phyloP scores from a whole-genome alignment of 2,888 invertebrate species.

The Agonopterix heracliana region DNA sequence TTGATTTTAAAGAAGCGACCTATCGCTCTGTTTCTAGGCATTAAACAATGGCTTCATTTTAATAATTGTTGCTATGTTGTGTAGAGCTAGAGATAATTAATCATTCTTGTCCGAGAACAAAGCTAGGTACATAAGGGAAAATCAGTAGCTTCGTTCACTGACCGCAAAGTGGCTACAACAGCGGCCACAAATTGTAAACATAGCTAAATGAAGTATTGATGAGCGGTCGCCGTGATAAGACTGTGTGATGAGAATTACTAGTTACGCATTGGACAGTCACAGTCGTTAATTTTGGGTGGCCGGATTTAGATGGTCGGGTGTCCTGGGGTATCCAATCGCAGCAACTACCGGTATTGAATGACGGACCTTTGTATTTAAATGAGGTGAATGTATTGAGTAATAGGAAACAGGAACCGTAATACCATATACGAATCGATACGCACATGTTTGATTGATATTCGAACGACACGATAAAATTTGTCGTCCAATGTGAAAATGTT shows the following conservation, averaged over 20 bases:
- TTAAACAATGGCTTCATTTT: conserved; percentile 9
- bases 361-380: conserved; percentile 58
- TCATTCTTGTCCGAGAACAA: conserved; percentile 4
- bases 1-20: not conserved
- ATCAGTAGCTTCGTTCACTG: not conserved
- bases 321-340: conserved; percentile 3
- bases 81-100: conserved; percentile 2
- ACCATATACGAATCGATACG: not conserved
- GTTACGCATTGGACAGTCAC: too few species aligned
- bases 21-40: conserved; percentile 5
- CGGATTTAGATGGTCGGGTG: not conserved
- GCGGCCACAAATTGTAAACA: not conserved
- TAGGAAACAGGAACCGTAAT: conserved; percentile 53
- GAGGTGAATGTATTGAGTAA: conserved; percentile 26
- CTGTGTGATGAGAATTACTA: not conserved
- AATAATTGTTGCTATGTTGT: conserved; percentile 2
- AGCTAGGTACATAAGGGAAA: conserved; percentile 1
- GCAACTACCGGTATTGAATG: conserved; percentile 34
- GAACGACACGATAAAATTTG: too few species aligned
- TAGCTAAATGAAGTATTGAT: too few species aligned
- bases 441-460: too few species aligned
- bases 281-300: conserved; percentile 8
- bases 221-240: too few species aligned
- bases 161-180: not conserved
- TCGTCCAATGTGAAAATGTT: too few species aligned